Evolutionary conservation across 2,113 vertebrate species (phyloP).

Genomic region (Hippocampus mohnikei): DNA sequence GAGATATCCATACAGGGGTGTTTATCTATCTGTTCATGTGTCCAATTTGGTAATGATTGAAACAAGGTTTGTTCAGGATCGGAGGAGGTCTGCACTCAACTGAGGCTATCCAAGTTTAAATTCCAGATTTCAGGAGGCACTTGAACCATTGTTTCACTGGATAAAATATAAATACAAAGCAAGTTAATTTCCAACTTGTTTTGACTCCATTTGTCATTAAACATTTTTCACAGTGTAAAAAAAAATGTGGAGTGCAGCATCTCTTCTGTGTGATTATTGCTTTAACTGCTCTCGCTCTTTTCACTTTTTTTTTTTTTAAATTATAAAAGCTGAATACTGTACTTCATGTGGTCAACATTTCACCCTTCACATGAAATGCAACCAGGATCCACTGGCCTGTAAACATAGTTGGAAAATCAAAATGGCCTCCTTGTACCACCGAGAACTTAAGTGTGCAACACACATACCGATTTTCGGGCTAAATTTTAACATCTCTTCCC

Average conservation of each 20-base stretch:
- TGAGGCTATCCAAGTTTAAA: background rate
- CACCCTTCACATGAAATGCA: constrained; percentile 25
- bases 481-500: background rate
- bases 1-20: too few species aligned
- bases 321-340: constrained; percentile 28
- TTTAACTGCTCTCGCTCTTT: constrained; percentile 4
- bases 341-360: constrained; percentile 31
- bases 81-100: background rate
- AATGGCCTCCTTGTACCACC: constrained; percentile 35
- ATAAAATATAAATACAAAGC: background rate
- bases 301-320: constrained; percentile 13
- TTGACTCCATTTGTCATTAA: background rate
- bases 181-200: background rate
- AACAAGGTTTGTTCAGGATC: background rate
- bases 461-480: background rate
- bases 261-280: constrained; percentile 4
- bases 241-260: constrained; percentile 22
- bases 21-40: background rate
- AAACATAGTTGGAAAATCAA: constrained; percentile 32
- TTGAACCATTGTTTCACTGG: background rate
- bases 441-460: constrained; percentile 2
- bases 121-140: background rate
- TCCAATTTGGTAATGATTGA: background rate
- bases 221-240: background rate
- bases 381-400: background rate